Conservation (phyloP, 1,140 invertebrate genomes). For the Parapsyche elsis region DNA sequence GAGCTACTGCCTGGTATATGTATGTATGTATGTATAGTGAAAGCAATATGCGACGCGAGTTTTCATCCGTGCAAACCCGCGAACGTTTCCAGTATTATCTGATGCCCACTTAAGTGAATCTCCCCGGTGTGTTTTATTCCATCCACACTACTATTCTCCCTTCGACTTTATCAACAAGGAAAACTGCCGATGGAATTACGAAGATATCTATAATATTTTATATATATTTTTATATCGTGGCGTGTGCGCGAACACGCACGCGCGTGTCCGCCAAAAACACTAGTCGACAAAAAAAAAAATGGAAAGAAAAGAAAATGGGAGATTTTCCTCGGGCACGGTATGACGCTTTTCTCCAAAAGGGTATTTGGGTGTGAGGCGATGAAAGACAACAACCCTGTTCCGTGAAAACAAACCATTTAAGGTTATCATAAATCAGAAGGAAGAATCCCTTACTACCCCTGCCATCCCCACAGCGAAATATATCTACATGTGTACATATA, state of each 20-base stretch:
- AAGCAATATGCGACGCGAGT: neutral
- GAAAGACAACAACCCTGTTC: conserved; percentile 13
- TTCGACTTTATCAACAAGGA: neutral
- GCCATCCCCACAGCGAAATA: no score
- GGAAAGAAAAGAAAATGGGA: neutral
- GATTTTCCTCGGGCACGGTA: neutral
- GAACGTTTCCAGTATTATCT: conserved; percentile 18
- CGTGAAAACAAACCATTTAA: conserved; percentile 33
- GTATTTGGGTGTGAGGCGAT: neutral
- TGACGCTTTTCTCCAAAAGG: conserved; percentile 2
- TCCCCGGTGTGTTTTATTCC: conserved; percentile 4
- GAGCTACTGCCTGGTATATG: no score
- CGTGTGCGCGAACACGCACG: neutral
- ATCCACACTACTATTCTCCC: neutral
- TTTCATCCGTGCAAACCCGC: neutral
- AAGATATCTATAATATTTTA: neutral
- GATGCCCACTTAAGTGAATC: conserved; percentile 31
- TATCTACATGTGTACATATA: neutral
- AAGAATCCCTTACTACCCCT: neutral
- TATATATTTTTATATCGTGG: neutral
- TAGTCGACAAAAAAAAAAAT: no score
- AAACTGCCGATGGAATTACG: neutral
- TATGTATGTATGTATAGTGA: neutral
- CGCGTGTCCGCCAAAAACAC: neutral
- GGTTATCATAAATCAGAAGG: conserved; percentile 32